A percentile compares a stretch with the other conserved stretches of the same genome.
phyloP scores from a whole-genome alignment of 2,797 vertebrate species.

The Enteromius paludinosus region DNA sequence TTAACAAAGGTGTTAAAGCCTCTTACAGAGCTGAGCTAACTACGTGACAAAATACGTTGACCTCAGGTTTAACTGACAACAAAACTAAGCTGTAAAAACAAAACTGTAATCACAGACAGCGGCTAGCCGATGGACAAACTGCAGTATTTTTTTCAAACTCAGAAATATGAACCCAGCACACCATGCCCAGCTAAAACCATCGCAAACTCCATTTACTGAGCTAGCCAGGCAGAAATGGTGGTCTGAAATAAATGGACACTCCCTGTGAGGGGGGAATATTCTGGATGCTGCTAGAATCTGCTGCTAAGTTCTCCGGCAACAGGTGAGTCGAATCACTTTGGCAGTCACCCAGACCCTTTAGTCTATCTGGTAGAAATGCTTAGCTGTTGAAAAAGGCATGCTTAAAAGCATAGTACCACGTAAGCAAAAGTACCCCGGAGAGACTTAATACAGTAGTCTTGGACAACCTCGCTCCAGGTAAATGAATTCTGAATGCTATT shows the following conservation, averaged over 20 bases:
- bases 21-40: slow-evolving; percentile 21
- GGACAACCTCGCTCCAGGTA: slow-evolving; percentile 3
- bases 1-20: slow-evolving; percentile 24
- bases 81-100: slow-evolving; percentile 6
- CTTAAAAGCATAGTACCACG: slow-evolving; percentile 28
- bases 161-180: not conserved
- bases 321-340: slow-evolving; percentile 35
- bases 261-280: slow-evolving; percentile 27
- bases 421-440: slow-evolving; percentile 23
- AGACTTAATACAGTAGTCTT: slow-evolving; percentile 23
- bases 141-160: not conserved
- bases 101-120: not conserved
- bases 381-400: slow-evolving; percentile 27
- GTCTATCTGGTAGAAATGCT: slow-evolving; percentile 26
- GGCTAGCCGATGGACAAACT: not conserved
- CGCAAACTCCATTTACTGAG: not conserved
- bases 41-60: not conserved
- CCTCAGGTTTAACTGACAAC: slow-evolving; percentile 12
- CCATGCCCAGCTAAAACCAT: not conserved
- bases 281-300: slow-evolving; percentile 3
- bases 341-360: slow-evolving; percentile 32
- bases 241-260: slow-evolving; percentile 31
- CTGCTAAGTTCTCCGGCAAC: slow-evolving; percentile 13
- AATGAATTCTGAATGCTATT: slow-evolving; percentile 10
- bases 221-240: not conserved